Evolutionary conservation across 2,888 invertebrate genomes (phyloP).

Genomic region (Apoda limacodes): DNA sequence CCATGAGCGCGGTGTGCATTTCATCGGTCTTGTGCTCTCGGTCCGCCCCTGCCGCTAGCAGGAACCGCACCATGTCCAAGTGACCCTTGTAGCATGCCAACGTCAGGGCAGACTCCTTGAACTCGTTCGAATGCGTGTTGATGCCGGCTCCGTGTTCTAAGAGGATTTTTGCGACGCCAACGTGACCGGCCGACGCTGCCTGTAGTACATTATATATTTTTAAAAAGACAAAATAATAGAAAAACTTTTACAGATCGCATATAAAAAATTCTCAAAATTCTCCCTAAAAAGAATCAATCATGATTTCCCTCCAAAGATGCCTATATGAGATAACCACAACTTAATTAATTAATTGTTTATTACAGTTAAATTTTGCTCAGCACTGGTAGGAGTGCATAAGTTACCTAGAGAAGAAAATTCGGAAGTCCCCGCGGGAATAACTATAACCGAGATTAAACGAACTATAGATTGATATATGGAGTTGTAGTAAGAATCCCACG

Average conservation of each 20-base stretch:
- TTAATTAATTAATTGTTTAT: too few relatives aligned
- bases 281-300: too few relatives aligned
- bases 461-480: too few relatives aligned
- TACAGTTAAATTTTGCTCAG: too few relatives aligned
- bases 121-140: conserved; percentile 98
- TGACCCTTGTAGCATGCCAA: conserved; percentile 96
- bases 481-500: too few relatives aligned
- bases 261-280: too few relatives aligned
- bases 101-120: conserved; percentile 97
- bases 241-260: neutral
- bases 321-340: too few relatives aligned
- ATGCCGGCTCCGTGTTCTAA: conserved; percentile 96
- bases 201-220: conserved; percentile 16
- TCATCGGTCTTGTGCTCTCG: conserved; percentile 99
- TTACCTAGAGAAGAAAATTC: too few relatives aligned
- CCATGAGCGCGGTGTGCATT: conserved; percentile 99
- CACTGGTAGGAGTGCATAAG: too few relatives aligned
- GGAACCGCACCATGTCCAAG: conserved; percentile 96
- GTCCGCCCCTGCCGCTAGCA: conserved; percentile 96
- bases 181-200: conserved; percentile 96
- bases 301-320: too few relatives aligned
- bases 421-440: too few relatives aligned
- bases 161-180: conserved; percentile 90
- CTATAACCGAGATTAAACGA: too few relatives aligned
- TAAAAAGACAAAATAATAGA: neutral